Evolutionary conservation across 2,888 invertebrate genomes (phyloP).

Genomic region (Xanthia togata): DNA sequence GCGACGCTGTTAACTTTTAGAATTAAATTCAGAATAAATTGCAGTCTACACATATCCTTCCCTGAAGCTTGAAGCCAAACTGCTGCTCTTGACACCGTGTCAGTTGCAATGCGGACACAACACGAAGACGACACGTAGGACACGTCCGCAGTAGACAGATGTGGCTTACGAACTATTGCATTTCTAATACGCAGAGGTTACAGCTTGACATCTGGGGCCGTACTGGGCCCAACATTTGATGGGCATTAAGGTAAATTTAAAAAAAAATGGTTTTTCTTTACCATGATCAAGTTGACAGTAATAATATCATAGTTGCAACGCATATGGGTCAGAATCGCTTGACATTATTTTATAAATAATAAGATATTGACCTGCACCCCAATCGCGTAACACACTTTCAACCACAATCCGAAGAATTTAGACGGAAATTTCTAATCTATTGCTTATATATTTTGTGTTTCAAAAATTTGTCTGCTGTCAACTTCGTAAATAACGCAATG

Average conservation of each 20-base stretch:
- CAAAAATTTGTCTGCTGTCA: too few species aligned
- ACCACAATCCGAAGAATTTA: neutral
- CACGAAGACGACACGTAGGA: neutral
- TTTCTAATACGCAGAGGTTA: conserved; percentile 16
- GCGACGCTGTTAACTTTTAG: too few species aligned
- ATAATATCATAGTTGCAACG: neutral
- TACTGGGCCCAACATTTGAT: neutral
- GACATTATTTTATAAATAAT: conserved; percentile 2
- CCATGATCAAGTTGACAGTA: neutral
- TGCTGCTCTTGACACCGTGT: conserved; percentile 18
- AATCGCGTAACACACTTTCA: neutral
- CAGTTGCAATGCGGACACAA: conserved; percentile 20
- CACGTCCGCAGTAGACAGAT: conserved; percentile 31
- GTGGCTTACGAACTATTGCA: conserved; percentile 26
- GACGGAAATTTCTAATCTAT: neutral
- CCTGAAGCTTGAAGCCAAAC: conserved; percentile 20
- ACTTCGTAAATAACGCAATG: too few species aligned
- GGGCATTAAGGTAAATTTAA: too few species aligned
- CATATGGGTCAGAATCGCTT: too few species aligned
- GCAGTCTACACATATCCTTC: conserved; percentile 10
- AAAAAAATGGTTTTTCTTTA: too few species aligned
- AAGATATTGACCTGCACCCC: neutral
- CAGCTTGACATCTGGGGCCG: neutral
- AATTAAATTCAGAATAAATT: conserved; percentile 4
- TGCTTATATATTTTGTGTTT: neutral